Percentiles rank a stretch among this genome's conserved stretches.
phyloP scores from a whole-genome alignment of 2,113 vertebrate species.

The Pampusana beccarii region DNA sequence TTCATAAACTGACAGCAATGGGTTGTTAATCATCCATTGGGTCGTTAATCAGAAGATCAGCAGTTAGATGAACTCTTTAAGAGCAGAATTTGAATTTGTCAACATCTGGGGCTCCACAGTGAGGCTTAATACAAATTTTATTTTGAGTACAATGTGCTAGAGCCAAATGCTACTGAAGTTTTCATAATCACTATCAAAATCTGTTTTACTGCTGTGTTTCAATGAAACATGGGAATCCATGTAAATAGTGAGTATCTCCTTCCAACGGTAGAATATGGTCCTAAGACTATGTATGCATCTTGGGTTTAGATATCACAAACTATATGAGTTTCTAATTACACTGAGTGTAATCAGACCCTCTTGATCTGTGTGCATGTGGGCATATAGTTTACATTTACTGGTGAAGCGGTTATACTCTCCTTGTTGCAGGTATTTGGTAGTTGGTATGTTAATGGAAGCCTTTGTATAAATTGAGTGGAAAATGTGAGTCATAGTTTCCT shows the following conservation, averaged over 20 bases:
- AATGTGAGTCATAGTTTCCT: constrained; percentile 49
- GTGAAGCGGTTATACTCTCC: not conserved
- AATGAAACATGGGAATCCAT: not conserved
- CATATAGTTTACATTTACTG: not conserved
- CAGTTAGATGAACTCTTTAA: not conserved
- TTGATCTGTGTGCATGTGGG: not conserved
- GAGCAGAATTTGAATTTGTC: not conserved
- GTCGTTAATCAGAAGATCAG: not conserved
- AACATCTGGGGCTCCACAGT: not conserved
- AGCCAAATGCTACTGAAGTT: not conserved
- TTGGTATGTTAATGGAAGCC: constrained; percentile 17
- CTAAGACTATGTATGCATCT: not conserved
- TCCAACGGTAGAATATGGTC: not conserved
- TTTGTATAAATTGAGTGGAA: constrained; percentile 33
- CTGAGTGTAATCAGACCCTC: not conserved
- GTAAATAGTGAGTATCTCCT: not conserved
- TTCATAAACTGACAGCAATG: not conserved
- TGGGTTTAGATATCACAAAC: not conserved
- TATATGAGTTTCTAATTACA: constrained; percentile 27
- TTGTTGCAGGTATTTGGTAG: not conserved
- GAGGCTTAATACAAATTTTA: not conserved
- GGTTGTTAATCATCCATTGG: not conserved
- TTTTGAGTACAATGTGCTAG: not conserved
- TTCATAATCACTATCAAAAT: not conserved
- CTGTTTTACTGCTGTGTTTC: not conserved